Evolutionary conservation across 2,797 vertebrate species (phyloP).

Genomic region (Mormyrops attenuatus): DNA sequence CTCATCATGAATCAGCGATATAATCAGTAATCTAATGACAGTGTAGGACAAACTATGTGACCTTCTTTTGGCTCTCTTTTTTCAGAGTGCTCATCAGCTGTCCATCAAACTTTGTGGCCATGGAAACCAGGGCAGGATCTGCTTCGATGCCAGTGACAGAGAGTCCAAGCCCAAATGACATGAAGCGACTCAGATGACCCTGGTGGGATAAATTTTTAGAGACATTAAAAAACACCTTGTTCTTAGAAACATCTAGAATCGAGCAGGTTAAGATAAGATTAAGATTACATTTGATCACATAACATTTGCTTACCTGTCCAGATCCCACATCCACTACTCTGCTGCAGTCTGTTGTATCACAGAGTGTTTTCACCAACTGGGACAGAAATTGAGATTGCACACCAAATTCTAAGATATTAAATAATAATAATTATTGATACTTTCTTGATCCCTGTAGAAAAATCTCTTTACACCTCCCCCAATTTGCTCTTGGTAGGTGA

Average conservation of each 20-base stretch:
- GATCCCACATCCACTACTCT: slow-evolving; percentile 82
- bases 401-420: slow-evolving; percentile 6
- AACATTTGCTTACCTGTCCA: slow-evolving; percentile 71
- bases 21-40: background rate
- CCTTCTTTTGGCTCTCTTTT: slow-evolving; percentile 58
- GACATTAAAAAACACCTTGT: background rate
- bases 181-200: slow-evolving; percentile 84
- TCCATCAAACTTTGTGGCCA: slow-evolving; percentile 68
- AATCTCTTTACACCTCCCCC: too few relatives aligned
- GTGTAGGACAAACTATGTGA: slow-evolving; percentile 33
- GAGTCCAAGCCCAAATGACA: slow-evolving; percentile 77
- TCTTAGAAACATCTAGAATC: background rate
- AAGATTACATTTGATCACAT: too few relatives aligned
- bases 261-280: background rate
- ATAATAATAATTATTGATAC: too few relatives aligned
- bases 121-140: slow-evolving; percentile 61
- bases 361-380: slow-evolving; percentile 77
- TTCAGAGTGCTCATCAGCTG: slow-evolving; percentile 62
- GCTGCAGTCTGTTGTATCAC: slow-evolving; percentile 62
- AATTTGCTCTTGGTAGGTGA: too few relatives aligned
- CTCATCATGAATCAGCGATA: background rate
- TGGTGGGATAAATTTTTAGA: slow-evolving; percentile 35
- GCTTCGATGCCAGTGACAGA: slow-evolving; percentile 78
- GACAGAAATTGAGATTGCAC: background rate
- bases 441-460: too few relatives aligned